Conservation (phyloP, 1,140 invertebrate species). For the Mesaphorura yosii region DNA sequence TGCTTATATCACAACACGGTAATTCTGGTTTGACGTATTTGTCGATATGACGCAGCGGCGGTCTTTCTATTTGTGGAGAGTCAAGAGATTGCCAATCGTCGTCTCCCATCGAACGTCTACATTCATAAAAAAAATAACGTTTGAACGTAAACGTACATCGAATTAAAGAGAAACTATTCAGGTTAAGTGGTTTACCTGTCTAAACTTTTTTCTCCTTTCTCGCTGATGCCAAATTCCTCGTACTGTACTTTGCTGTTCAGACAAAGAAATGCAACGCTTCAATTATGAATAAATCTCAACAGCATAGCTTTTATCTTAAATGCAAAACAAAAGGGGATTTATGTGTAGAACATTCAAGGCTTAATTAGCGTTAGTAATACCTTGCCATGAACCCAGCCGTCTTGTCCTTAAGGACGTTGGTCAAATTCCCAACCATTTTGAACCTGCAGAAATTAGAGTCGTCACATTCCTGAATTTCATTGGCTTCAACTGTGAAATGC, state of each 20-base stretch:
- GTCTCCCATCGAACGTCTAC: conserved; percentile 13
- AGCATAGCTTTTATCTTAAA: not conserved
- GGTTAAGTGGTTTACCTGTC: not conserved
- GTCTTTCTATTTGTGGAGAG: conserved; percentile 46
- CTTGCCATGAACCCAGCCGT: conserved; percentile 24
- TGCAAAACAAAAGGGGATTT: not conserved
- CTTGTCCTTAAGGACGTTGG: conserved; percentile 24
- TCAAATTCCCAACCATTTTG: conserved; percentile 22
- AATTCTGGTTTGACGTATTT: conserved; percentile 76
- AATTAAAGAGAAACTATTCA: not conserved
- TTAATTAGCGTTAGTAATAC: conserved; percentile 8
- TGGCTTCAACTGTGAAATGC: too few species aligned
- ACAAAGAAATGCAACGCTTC: conserved; percentile 3
- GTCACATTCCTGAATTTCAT: too few species aligned
- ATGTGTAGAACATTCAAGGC: not conserved
- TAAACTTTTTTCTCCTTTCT: conserved; percentile 7
- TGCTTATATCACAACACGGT: conserved; percentile 61
- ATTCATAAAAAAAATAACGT: not conserved
- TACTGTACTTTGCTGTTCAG: conserved; percentile 27
- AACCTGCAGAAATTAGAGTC: too few species aligned
- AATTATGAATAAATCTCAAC: not conserved
- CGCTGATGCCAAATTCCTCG: conserved; percentile 28
- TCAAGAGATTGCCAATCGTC: conserved; percentile 31
- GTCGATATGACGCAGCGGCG: conserved; percentile 72
- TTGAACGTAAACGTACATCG: not conserved